These are phyloP conservation scores for Drosophila orosa DNA, from an alignment of 1,140 invertebrate species.

Conservation along the genomic window DNA sequence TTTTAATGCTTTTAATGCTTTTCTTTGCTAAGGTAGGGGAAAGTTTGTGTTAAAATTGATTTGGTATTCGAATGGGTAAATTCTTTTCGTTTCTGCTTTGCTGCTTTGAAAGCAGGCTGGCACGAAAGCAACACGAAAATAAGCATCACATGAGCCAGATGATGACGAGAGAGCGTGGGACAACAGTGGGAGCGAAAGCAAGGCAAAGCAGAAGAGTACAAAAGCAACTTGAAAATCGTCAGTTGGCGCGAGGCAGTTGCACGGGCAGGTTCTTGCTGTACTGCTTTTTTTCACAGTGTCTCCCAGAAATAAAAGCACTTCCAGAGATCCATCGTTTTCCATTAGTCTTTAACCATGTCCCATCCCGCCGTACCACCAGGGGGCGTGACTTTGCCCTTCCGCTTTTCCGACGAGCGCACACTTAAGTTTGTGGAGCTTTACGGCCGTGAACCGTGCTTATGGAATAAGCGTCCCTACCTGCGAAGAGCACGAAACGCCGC, in stretches of 20 bases:
- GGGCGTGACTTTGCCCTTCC: conserved; percentile 34
- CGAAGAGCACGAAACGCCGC: conserved; percentile 49
- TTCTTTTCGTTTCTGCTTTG: conserved; percentile 11
- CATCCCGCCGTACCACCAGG: not conserved
- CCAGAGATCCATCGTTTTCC: not conserved
- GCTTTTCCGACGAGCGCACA: conserved; percentile 62
- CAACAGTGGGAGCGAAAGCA: conserved; percentile 5
- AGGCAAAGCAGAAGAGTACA: conserved; percentile 38
- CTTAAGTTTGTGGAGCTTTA: conserved; percentile 63
- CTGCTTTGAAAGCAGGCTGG: not conserved
- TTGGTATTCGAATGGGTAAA: not conserved
- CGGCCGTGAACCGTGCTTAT: conserved; percentile 59
- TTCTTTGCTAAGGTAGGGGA: no score
- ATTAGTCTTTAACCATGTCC: not conserved
- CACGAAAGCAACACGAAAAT: not conserved
- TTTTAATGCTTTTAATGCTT: not conserved
- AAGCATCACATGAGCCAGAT: conserved; percentile 11
- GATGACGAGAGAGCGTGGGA: not conserved
- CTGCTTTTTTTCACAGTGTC: conserved; percentile 15
- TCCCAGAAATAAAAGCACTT: not conserved
- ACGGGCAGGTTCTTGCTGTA: conserved; percentile 8
- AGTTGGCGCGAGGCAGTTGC: conserved; percentile 10
- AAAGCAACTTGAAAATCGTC: conserved; percentile 28
- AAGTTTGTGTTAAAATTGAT: not conserved
- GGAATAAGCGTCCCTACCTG: conserved; percentile 54